A percentile compares a stretch with the other conserved stretches of the same genome.
These are phyloP conservation scores for Macrophya alboannulata DNA, from an alignment of 2,888 invertebrate species.

Conservation along the genomic window DNA sequence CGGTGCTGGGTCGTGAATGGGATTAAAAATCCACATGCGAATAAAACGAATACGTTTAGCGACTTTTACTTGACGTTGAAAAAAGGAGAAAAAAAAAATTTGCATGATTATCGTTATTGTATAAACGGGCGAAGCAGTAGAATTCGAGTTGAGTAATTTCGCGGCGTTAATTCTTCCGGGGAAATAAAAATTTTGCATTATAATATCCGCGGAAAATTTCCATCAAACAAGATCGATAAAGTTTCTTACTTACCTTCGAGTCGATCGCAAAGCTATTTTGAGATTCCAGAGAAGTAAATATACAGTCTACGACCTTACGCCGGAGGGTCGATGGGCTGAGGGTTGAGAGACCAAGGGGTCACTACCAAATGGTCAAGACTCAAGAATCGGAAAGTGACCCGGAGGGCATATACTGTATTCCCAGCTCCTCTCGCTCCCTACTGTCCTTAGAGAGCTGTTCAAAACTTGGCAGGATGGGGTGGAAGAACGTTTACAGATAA, in stretches of 20 bases:
- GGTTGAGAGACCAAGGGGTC: conserved; percentile 39
- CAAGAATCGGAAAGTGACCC: conserved; percentile 49
- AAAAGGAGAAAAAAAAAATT: too few relatives aligned
- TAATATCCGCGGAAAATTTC: neutral
- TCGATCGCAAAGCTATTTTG: conserved; percentile 21
- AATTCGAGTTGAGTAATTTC: neutral
- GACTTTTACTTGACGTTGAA: neutral
- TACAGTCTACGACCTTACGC: conserved; percentile 41
- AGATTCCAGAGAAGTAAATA: conserved; percentile 34
- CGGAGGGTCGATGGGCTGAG: conserved; percentile 22
- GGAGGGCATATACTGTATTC: conserved; percentile 34
- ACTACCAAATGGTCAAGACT: conserved; percentile 48
- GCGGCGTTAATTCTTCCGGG: neutral
- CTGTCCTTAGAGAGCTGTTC: conserved; percentile 31
- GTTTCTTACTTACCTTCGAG: conserved; percentile 10
- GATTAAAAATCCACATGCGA: neutral
- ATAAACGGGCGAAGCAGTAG: too few relatives aligned
- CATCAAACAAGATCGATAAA: neutral
- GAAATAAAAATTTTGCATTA: neutral
- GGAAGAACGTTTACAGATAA: conserved; percentile 47
- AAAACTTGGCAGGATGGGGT: conserved; percentile 39
- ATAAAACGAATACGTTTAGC: neutral
- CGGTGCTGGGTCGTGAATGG: neutral
- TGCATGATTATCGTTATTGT: neutral
- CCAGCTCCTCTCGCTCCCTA: neutral